A percentile compares a stretch with the other conserved stretches of the same genome.
These are phyloP conservation scores for Drosophila tristis DNA, from an alignment of 1,140 invertebrate species.

Conservation along the genomic window DNA sequence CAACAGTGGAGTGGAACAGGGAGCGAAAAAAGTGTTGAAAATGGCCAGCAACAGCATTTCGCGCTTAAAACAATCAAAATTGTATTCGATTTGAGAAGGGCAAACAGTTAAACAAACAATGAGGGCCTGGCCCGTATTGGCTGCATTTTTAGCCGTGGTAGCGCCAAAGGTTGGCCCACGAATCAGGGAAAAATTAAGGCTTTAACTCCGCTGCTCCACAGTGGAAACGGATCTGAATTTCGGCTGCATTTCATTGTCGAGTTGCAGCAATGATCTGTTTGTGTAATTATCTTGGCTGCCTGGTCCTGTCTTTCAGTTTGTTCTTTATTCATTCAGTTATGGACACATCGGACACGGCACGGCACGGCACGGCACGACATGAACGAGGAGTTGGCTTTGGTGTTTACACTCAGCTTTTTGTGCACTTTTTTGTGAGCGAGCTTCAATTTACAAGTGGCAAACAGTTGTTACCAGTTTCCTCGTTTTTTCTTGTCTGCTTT, in stretches of 20 bases:
- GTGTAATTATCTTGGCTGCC: conserved; percentile 61
- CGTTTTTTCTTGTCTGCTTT: conserved; percentile 8
- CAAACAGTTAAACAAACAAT: conserved; percentile 11
- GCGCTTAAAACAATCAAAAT: conserved; percentile 70
- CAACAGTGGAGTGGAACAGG: conserved; percentile 12
- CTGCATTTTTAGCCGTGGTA: conserved; percentile 24
- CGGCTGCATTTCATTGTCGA: conserved; percentile 34
- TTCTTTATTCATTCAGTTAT: conserved; percentile 31
- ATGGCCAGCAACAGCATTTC: conserved; percentile 41
- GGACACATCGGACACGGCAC: conserved; percentile 38
- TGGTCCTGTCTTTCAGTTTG: conserved; percentile 15
- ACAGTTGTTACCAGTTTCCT: conserved; percentile 47
- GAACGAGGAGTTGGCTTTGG: conserved; percentile 30
- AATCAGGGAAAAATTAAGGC: conserved; percentile 20
- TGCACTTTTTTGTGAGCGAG: conserved; percentile 13
- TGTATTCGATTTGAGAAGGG: conserved; percentile 36
- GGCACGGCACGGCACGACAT: conserved; percentile 17
- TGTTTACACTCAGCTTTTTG: conserved; percentile 16
- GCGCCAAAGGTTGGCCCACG: conserved; percentile 27
- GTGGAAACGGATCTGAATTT: background rate
- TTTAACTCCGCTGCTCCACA: conserved; percentile 1
- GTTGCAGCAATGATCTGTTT: conserved; percentile 26
- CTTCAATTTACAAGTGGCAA: conserved; percentile 59
- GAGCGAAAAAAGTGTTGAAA: conserved; percentile 30
- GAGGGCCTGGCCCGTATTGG: conserved; percentile 23